Evolutionary conservation across 1,140 invertebrate species (phyloP).

Genomic region (Anastatus disparis): DNA sequence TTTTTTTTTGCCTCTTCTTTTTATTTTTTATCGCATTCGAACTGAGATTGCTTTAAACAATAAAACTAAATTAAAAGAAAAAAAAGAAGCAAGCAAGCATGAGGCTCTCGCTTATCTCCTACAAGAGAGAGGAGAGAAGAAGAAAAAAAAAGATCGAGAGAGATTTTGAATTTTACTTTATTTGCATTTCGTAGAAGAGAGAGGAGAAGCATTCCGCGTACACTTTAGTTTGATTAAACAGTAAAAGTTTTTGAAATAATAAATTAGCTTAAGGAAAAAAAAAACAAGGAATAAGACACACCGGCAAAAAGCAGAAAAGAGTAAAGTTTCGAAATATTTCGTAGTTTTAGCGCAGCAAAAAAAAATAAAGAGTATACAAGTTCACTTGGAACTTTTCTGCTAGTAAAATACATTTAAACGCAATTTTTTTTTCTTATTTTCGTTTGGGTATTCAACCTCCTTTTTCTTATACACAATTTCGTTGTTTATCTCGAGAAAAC

Average conservation of each 20-base stretch:
- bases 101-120: too few species aligned
- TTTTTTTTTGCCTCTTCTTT: too few species aligned
- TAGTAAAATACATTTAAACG: conserved; percentile 18
- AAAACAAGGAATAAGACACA: too few species aligned
- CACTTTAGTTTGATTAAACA: conserved; percentile 7
- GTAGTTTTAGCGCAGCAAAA: not conserved
- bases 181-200: not conserved
- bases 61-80: conserved; percentile 1
- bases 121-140: not conserved
- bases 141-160: not conserved
- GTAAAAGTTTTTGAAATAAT: conserved; percentile 11
- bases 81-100: too few species aligned
- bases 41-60: conserved; percentile 3
- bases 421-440: too few species aligned
- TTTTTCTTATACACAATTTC: not conserved
- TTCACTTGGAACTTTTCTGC: not conserved
- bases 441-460: too few species aligned
- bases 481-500: not conserved
- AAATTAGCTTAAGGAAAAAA: not conserved
- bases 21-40: not conserved
- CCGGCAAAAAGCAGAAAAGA: too few species aligned
- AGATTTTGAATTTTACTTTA: not conserved
- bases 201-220: not conserved
- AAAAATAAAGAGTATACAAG: conserved; percentile 7
- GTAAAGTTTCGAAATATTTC: conserved; percentile 8